phyloP scores from a whole-genome alignment of 2,113 vertebrate species.

The Ploceus nigricollis region DNA sequence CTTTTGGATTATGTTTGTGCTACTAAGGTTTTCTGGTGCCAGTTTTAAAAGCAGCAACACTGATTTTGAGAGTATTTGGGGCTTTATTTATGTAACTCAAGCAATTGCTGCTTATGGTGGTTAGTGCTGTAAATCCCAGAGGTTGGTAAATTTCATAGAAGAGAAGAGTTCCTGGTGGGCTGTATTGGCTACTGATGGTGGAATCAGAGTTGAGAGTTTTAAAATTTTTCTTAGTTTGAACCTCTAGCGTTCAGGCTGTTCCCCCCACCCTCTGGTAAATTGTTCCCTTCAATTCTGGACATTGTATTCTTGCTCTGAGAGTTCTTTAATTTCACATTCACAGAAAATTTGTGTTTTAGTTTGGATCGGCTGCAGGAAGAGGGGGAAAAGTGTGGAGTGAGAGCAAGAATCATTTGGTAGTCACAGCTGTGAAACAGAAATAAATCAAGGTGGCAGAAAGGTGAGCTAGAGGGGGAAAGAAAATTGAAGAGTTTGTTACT shows the following conservation, averaged over 20 bases:
- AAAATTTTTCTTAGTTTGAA: neutral
- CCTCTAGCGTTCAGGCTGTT: neutral
- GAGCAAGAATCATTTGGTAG: conserved; percentile 7
- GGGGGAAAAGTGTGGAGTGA: neutral
- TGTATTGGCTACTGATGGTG: neutral
- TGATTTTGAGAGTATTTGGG: neutral
- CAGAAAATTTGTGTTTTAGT: neutral
- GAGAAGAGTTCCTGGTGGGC: neutral
- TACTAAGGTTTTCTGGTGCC: neutral
- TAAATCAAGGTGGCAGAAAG: conserved; percentile 46
- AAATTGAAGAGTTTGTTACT: conserved; percentile 24
- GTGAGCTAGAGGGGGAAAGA: conserved; percentile 7
- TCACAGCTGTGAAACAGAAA: conserved; percentile 37
- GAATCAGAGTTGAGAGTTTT: neutral
- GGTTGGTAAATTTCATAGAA: neutral
- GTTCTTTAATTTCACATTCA: neutral
- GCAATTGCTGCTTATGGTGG: neutral
- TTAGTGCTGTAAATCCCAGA: neutral
- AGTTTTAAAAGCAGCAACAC: neutral
- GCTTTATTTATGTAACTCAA: neutral
- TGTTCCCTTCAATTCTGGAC: neutral
- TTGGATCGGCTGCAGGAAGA: neutral
- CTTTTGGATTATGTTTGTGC: neutral
- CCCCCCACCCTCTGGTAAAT: neutral
- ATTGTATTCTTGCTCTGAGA: neutral